Conservation (phyloP, 2,113 vertebrate species). For the Phaethon lepturus region DNA sequence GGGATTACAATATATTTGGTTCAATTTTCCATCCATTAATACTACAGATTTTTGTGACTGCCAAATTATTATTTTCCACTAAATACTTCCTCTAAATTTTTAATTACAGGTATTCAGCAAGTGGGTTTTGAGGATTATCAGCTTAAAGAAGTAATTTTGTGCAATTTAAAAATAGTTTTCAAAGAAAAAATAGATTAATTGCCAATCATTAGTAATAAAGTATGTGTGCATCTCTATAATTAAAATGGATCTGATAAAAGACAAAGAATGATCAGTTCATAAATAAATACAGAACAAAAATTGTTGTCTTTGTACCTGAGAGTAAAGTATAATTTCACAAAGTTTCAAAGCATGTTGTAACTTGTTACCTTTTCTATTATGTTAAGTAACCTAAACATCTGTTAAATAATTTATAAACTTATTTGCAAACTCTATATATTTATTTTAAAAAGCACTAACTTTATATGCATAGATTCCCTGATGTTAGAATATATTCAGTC, state of each 20-base stretch:
- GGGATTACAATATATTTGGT: background rate
- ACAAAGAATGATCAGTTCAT: background rate
- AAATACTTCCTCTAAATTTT: background rate
- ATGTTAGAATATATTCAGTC: background rate
- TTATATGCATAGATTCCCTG: background rate
- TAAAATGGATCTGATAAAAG: background rate
- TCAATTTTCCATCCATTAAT: background rate
- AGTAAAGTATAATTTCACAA: background rate
- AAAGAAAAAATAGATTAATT: background rate
- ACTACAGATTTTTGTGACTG: background rate
- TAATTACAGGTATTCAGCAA: background rate
- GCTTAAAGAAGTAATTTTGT: background rate
- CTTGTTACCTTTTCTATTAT: background rate
- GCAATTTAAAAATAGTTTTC: background rate
- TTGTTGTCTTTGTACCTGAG: background rate
- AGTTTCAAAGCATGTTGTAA: background rate
- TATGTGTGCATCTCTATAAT: background rate
- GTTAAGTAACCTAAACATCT: background rate
- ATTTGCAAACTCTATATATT: background rate
- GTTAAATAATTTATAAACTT: background rate
- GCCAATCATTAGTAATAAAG: background rate
- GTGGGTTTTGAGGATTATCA: background rate
- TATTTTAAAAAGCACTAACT: background rate
- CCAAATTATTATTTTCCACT: background rate
- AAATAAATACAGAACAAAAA: background rate